Evolutionary conservation across 1,140 invertebrate genomes (phyloP), one percentile per base, ranked within the genome.

Genomic region (Drosophila pruinosa): DNA sequence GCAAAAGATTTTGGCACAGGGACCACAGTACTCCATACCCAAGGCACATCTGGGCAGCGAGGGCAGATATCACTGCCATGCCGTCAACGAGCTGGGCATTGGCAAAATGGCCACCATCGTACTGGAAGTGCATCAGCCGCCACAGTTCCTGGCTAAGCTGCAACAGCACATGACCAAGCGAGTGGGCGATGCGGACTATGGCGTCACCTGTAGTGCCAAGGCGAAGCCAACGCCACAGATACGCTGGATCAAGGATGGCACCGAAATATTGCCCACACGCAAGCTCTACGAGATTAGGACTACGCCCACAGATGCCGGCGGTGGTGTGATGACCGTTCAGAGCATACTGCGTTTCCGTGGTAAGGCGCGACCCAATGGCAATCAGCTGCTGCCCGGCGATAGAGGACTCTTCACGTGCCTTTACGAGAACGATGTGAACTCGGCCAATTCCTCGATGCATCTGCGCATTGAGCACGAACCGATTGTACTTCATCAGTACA

Each of bases 391-490:
- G 15, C 96, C 97, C 0, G 94, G 94, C 39, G 97, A 98, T 91
- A 93, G 97, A n/a, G 97, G 97, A 6, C 94, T 95, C 4, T 98
- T 98, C 90, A 94, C 95, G 1, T 98, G 97, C 88, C 93, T 95
- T 1, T 98, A 98, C 90, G 95, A 96, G 82, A 98, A 98, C 86
- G 96, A 97, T 89, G 96, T 98, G 1, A 97, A 96, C 78, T 94
- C 94, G 89, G 94, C 95, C 0, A 96, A 97, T 80, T 96, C 95
- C 1, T 95, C 94, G 38, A 97, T 98, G 96, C 96, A 97, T 92
- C 92, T 98, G 17, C 94, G 96, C 82, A 96, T 98, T 81, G 96
- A 98, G 93, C 97, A 98, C 92, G 94, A 95, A 89, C 97, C 97
- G 0, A 96, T 98, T 69, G 93, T 96, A 3, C 92, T 97, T 2